Evolutionary conservation across 2,113 vertebrate genomes (phyloP), one percentile per base, ranked within the genome.

Genomic region (Pelmatolapia mariae): DNA sequence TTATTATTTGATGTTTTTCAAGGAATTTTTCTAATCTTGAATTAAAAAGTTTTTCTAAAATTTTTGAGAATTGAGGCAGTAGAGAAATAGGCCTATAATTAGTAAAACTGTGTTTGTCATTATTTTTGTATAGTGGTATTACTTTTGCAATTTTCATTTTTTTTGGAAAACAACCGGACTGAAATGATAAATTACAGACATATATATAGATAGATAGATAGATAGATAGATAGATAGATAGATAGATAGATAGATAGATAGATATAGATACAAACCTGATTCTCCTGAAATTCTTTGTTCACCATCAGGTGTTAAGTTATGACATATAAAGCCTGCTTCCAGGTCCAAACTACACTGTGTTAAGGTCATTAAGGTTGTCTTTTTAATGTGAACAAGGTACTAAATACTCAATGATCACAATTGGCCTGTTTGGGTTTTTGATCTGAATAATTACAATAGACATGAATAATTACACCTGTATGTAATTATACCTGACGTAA

Each of bases 171-270:
- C n/a, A n/a, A n/a, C n/a, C n/a, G n/a, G n/a, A n/a, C n/a, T n/a
- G n/a, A n/a, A n/a, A n/a, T n/a, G n/a, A n/a, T n/a, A n/a, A n/a
- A n/a, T n/a, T n/a, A n/a, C n/a, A n/a, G n/a, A n/a, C n/a, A n/a
- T n/a, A 5, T 5, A 29, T 6, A 29, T 31, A 5, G 3, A 6
- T 2, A 1, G 6, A 3, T 3, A 3, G 1, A 12, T 12, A 43
- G 2, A 12, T 3, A 40, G 5, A 40, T 0, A 11, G 3, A 40
- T 3, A 38, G 3, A 40, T 10, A 38, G 0, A 40, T 11, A 40
- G 0, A 45, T 15, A 15, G 0, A 50, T 18, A 50, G 1, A 47
- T 53, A 59, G 5, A 29, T 54, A 22, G 3, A 54, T 54, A 0
- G 6, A 54, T 56, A 18, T 56, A 18, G 8, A 61, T 16, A 16